These are phyloP conservation scores for Trimorus sp. DNA, from an alignment of 2,888 invertebrate genomes.

Conservation along the genomic window DNA sequence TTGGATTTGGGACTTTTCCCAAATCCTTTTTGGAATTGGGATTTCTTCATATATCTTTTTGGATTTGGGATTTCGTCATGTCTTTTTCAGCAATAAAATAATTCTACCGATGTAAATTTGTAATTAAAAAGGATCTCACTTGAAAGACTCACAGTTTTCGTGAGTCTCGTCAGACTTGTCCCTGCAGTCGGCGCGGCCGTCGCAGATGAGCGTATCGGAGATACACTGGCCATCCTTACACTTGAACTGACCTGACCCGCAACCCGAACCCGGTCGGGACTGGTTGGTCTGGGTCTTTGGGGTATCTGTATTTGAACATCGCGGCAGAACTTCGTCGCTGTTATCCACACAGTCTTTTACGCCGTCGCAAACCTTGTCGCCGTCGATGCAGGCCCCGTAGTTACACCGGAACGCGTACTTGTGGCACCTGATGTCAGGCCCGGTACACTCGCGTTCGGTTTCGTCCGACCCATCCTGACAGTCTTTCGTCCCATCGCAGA, in stretches of 20 bases:
- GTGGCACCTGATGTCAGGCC: constrained; percentile 81
- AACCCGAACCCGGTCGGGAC: constrained; percentile 7
- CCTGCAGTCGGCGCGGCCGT: constrained; percentile 75
- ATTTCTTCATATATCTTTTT: too few species aligned
- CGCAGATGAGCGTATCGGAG: constrained; percentile 68
- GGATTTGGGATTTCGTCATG: too few species aligned
- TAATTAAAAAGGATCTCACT: constrained; percentile 68
- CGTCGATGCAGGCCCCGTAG: constrained; percentile 85
- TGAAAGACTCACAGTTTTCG: constrained; percentile 69
- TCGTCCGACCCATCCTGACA: constrained; percentile 82
- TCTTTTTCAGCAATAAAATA: background rate
- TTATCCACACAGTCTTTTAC: constrained; percentile 82
- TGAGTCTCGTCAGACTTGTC: constrained; percentile 77
- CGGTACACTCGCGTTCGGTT: constrained; percentile 73
- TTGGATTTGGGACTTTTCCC: too few species aligned
- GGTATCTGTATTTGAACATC: constrained; percentile 66
- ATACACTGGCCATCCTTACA: constrained; percentile 76
- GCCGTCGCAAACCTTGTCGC: constrained; percentile 83
- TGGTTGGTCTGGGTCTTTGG: background rate
- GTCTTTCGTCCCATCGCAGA: constrained; percentile 82
- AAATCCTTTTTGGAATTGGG: too few species aligned
- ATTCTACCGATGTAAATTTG: background rate
- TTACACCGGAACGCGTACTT: constrained; percentile 84
- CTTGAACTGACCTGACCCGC: constrained; percentile 65
- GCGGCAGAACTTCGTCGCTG: constrained; percentile 81